A percentile compares a stretch with the other conserved stretches of the same genome.
Conservation (phyloP, 2,888 invertebrate genomes). For the Diabrotica balteata region DNA sequence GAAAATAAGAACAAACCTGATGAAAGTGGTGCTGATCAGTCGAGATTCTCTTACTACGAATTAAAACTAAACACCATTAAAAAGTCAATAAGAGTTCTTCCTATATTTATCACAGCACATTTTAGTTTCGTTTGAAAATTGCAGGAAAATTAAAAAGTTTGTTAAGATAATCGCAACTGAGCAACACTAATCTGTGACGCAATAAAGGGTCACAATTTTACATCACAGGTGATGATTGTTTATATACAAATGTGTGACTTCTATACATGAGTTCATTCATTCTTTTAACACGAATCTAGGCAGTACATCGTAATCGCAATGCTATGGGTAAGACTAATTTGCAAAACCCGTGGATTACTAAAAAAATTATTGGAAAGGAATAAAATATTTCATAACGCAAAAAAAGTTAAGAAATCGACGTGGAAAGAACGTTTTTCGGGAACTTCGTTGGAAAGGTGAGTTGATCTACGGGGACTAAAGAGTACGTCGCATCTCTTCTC, state of each 20-base stretch:
- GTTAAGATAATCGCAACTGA: slow-evolving; percentile 13
- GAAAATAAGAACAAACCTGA: slow-evolving; percentile 11
- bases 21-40: slow-evolving; percentile 14
- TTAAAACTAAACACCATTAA: slow-evolving; percentile 27
- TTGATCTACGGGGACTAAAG: no score
- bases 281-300: no score
- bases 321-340: no score
- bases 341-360: no score
- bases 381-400: no score
- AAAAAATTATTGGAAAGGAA: no score
- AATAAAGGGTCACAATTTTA: slow-evolving; percentile 11
- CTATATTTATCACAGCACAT: slow-evolving; percentile 38
- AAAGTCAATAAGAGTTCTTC: slow-evolving; percentile 26
- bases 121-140: slow-evolving; percentile 30
- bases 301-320: no score
- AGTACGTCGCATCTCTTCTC: no score
- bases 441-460: no score
- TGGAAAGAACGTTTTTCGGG: no score
- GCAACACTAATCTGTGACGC: slow-evolving; percentile 12
- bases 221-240: slow-evolving; percentile 26
- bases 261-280: no score
- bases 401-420: no score
- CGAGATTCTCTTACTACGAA: slow-evolving; percentile 20
- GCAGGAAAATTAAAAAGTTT: slow-evolving; percentile 30
- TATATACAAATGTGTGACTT: not conserved